Base-by-base conservation (phyloP, 2,113 vertebrate genomes). In the Istiophorus platypterus region DNA sequence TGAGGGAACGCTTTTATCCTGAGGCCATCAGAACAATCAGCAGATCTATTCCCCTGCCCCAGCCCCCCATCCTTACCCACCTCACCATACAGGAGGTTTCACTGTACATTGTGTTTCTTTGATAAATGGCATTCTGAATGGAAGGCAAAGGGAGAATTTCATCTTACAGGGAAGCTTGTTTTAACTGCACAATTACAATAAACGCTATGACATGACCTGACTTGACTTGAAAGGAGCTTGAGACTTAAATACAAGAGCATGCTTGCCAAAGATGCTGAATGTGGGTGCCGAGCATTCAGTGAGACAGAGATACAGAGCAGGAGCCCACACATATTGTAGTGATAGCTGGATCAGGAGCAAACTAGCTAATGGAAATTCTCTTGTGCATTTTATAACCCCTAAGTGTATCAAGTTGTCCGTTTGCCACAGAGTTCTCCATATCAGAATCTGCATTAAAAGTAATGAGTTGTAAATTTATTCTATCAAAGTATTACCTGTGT, bases 401-500 rank as follows among this genome's bases (percentile, higher is more conserved):
- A 34, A 72, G 51, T 70, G 65, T 62, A 61, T 65, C 20, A 69
- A 75, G 49, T 51, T 74, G 57, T 62, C 61, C 29, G 27, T 78
- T 27, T 68, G 69, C 31, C 24, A 63, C 67, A 52, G 5, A 65
- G 22, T 18, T 54, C 54, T 77, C 39, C 31, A 31, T 26, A 47
- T 66, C 39, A 29, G n/a, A 62, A 56, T 57, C 62, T 47, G 17
- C 13, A 62, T 54, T 14, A 6, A 72, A 58, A 37, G 42, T 58
- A 81, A 87, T 74, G 22, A 37, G 39, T 45, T 77, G 24, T 61
- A 82, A 70, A 87, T 88, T 0, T 85, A 76, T 75, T 73, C 26
- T 10, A 72, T 78, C 26, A 84, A 49, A 76, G 54, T n/a, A 39
- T 75, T 18, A 47, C 68, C 41, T 67, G 27, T 75, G 61, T 78